Percentiles rank a stretch among this genome's conserved stretches.
These are phyloP conservation scores for Meriones unguiculatus DNA, from an alignment of 2,113 vertebrate genomes.

Conservation along the genomic window DNA sequence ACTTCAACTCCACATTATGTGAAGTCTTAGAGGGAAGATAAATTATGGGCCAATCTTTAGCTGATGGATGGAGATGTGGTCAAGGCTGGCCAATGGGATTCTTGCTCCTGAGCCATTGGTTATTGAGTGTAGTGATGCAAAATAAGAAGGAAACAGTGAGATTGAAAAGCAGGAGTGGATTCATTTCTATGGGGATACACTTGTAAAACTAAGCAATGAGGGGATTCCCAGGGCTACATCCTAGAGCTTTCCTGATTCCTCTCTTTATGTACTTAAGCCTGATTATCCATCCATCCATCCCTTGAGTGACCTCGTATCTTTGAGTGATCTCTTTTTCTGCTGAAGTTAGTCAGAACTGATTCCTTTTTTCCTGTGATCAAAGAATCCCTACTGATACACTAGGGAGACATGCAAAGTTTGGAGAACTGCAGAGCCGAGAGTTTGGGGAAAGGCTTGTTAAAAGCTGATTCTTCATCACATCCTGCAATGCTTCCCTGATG, in stretches of 20 bases:
- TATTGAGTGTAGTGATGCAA: neutral
- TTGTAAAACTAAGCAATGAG: neutral
- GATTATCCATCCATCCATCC: neutral
- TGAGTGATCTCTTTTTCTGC: slow-evolving; percentile 63
- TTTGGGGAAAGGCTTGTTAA: slow-evolving; percentile 59
- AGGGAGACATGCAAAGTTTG: slow-evolving; percentile 54
- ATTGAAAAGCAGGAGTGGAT: neutral
- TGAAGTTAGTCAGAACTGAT: slow-evolving; percentile 56
- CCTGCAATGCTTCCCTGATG: neutral
- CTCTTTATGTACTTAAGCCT: slow-evolving; percentile 17
- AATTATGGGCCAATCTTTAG: neutral
- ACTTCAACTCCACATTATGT: neutral
- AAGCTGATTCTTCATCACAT: slow-evolving; percentile 6
- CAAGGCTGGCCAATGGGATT: neutral
- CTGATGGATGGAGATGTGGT: neutral
- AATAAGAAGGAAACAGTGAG: neutral
- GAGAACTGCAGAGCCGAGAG: slow-evolving; percentile 50
- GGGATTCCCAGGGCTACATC: neutral
- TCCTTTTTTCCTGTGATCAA: slow-evolving; percentile 67
- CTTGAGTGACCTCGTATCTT: neutral
- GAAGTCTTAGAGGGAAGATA: neutral
- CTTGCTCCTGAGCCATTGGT: neutral
- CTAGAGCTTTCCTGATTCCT: neutral
- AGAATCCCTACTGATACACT: slow-evolving; percentile 28
- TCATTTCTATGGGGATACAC: neutral